Conservation (phyloP, 1,140 invertebrate species). For the Drosophila pseudoananassae region DNA sequence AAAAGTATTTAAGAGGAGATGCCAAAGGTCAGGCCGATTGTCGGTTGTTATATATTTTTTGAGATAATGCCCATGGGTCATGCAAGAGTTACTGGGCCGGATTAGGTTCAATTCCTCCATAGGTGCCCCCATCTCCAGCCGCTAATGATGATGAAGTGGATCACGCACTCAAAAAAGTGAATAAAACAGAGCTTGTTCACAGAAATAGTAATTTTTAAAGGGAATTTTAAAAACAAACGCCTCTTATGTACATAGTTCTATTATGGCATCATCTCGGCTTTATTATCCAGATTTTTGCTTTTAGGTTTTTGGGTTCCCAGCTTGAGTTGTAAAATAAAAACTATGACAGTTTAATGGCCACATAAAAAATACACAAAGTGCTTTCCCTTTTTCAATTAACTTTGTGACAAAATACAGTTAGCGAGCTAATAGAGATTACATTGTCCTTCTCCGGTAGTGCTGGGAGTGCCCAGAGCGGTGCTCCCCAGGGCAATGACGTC, state of each 20-base stretch:
- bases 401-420: neutral
- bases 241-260: neutral
- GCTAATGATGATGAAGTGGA: neutral
- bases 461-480: constrained; percentile 22
- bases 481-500: constrained; percentile 48
- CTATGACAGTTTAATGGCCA: neutral
- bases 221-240: neutral
- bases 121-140: neutral
- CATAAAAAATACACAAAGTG: neutral
- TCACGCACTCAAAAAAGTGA: neutral
- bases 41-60: neutral
- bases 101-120: neutral
- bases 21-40: constrained; percentile 2
- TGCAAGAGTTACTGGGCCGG: constrained; percentile 1
- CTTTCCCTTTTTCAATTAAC: neutral
- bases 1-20: neutral
- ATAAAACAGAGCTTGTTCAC: neutral
- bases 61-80: constrained; percentile 7
- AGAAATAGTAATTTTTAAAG: neutral
- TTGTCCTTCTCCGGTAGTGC: constrained; percentile 31
- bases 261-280: constrained; percentile 1
- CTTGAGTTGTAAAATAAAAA: neutral
- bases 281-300: neutral
- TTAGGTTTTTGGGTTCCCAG: neutral
- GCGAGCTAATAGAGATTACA: neutral